A percentile compares a stretch with the other conserved stretches of the same genome.
phyloP scores from a whole-genome alignment of 2,113 vertebrate species.

The Merops nubicus region DNA sequence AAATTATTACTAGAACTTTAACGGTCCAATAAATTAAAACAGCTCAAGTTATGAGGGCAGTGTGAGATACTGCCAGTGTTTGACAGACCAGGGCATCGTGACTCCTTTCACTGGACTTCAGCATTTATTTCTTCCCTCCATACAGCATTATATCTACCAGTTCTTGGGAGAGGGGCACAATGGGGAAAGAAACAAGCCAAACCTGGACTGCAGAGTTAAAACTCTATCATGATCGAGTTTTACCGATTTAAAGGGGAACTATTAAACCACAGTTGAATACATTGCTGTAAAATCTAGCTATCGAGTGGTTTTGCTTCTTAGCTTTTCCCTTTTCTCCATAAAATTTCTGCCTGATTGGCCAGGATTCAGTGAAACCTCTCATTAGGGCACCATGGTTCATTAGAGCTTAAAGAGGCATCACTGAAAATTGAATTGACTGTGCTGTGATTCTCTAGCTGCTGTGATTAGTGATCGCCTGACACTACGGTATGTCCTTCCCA shows the following conservation, averaged over 20 bases:
- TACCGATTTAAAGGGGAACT: background rate
- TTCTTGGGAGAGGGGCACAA: background rate
- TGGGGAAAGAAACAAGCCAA: background rate
- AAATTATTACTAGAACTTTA: background rate
- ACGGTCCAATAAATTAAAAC: background rate
- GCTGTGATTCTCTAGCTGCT: slow-evolving; percentile 41
- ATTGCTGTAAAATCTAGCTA: slow-evolving; percentile 30
- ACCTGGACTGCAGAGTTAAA: background rate
- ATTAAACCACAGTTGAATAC: background rate
- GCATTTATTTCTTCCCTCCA: background rate
- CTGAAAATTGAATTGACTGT: slow-evolving; percentile 74
- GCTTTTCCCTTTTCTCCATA: slow-evolving; percentile 61
- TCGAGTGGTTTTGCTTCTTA: slow-evolving; percentile 43
- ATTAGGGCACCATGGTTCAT: slow-evolving; percentile 76
- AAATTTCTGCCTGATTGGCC: slow-evolving; percentile 66
- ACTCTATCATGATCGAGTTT: background rate
- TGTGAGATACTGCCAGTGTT: background rate
- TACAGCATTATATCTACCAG: background rate
- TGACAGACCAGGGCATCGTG: background rate
- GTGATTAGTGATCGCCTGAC: slow-evolving; percentile 5
- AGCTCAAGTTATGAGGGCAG: background rate
- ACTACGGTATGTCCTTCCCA: slow-evolving; percentile 28
- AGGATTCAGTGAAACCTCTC: slow-evolving; percentile 74
- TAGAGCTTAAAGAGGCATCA: slow-evolving; percentile 74
- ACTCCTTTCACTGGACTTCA: background rate